A percentile compares a stretch with the other conserved stretches of the same genome.
Evolutionary conservation across 2,888 invertebrate species (phyloP).

Genomic region (Monochamus alternatus): DNA sequence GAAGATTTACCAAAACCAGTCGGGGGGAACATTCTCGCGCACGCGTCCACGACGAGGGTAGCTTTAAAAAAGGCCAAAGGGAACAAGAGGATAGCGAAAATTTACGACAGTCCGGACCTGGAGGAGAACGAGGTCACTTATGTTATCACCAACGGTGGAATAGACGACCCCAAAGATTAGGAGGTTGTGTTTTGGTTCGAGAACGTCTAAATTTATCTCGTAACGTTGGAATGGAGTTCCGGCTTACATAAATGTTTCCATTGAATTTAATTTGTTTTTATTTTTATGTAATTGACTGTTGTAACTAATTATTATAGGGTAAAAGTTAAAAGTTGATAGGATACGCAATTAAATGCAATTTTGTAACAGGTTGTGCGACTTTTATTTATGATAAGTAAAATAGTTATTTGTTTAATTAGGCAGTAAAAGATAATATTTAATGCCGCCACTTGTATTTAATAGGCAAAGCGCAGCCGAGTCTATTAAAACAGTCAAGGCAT

Average conservation of each 20-base stretch:
- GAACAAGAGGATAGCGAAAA: slow-evolving; percentile 83
- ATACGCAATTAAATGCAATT: not conserved
- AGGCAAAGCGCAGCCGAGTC: too few species aligned
- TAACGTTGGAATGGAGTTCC: slow-evolving; percentile 17
- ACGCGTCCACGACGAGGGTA: slow-evolving; percentile 85
- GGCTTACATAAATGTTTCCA: slow-evolving; percentile 10
- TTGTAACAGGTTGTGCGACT: too few species aligned
- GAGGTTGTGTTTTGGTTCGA: not conserved
- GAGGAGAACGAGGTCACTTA: slow-evolving; percentile 87
- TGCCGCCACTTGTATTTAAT: too few species aligned
- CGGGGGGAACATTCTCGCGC: slow-evolving; percentile 87
- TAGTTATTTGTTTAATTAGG: too few species aligned
- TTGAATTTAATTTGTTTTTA: slow-evolving; percentile 3
- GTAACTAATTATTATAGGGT: too few species aligned
- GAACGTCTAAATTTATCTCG: too few species aligned
- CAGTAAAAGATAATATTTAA: too few species aligned
- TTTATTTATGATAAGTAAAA: too few species aligned
- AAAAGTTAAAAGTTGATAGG: too few species aligned
- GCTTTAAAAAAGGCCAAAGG: slow-evolving; percentile 82
- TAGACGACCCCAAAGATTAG: slow-evolving; percentile 62
- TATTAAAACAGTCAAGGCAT: too few species aligned
- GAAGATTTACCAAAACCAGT: slow-evolving; percentile 76
- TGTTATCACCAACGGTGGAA: slow-evolving; percentile 76
- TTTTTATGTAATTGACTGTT: not conserved
- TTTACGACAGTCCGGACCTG: slow-evolving; percentile 87